A percentile compares a stretch with the other conserved stretches of the same genome.
These are phyloP conservation scores for Cydia splendana DNA, from an alignment of 1,140 invertebrate genomes.

Conservation along the genomic window DNA sequence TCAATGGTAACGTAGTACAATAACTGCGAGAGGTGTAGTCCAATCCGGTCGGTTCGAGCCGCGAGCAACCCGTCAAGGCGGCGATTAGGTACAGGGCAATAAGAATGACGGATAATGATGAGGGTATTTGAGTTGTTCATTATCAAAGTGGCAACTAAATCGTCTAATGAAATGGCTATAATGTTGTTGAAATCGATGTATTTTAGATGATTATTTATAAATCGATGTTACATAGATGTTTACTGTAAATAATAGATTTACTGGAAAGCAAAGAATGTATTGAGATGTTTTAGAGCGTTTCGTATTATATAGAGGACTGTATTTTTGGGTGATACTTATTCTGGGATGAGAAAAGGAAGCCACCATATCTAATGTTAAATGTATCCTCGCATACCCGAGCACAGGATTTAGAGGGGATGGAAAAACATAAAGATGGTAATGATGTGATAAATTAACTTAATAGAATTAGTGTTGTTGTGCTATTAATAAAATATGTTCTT, in stretches of 20 bases:
- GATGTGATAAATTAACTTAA: conserved; percentile 72
- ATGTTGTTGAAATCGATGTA: conserved; percentile 78
- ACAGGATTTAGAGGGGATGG: conserved; percentile 42
- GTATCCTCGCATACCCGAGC: conserved; percentile 39
- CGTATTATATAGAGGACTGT: conserved; percentile 75
- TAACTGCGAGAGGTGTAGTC: conserved; percentile 5
- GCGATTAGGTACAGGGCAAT: conserved; percentile 46
- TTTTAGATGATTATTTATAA: conserved; percentile 79
- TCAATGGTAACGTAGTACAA: conserved; percentile 5
- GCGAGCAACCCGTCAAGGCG: neutral
- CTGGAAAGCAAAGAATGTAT: conserved; percentile 53
- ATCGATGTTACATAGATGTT: conserved; percentile 80
- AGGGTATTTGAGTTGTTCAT: conserved; percentile 51
- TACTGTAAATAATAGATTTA: conserved; percentile 75
- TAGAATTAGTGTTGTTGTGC: conserved; percentile 78
- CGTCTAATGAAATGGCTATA: conserved; percentile 68
- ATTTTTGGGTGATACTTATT: conserved; percentile 79
- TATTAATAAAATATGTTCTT: conserved; percentile 79
- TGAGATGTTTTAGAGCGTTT: conserved; percentile 62
- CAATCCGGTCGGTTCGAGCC: neutral
- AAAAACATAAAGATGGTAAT: conserved; percentile 55
- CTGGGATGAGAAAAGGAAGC: conserved; percentile 56
- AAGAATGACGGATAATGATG: conserved; percentile 39
- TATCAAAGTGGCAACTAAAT: conserved; percentile 60
- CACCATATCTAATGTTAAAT: conserved; percentile 74